Evolutionary conservation across 2,113 vertebrate species (phyloP).

Genomic region (Galbula dea): DNA sequence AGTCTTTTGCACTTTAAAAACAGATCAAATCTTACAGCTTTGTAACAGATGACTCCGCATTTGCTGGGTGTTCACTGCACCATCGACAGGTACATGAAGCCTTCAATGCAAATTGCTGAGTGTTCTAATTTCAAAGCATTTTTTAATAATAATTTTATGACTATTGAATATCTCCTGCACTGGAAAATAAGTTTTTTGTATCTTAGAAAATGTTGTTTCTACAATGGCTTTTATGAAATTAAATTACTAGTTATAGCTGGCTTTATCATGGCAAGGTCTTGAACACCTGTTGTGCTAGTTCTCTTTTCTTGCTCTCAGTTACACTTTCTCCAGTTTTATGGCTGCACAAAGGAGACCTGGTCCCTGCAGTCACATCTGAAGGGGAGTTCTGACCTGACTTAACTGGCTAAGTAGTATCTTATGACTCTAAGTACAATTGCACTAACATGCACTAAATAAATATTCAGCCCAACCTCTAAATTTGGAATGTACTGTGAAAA

Average conservation of each 20-base stretch:
- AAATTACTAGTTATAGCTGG: neutral
- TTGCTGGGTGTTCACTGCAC: neutral
- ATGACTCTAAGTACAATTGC: neutral
- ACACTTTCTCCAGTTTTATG: neutral
- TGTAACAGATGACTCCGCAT: neutral
- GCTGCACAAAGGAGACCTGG: neutral
- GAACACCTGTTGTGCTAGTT: neutral
- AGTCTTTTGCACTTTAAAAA: neutral
- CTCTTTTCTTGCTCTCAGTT: neutral
- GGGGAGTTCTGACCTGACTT: neutral
- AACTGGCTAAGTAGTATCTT: neutral
- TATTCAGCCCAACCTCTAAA: neutral
- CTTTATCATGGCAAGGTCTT: neutral
- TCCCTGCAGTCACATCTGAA: neutral
- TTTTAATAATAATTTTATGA: slow-evolving; percentile 33
- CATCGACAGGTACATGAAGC: neutral
- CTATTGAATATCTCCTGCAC: neutral
- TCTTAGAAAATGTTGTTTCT: slow-evolving; percentile 15
- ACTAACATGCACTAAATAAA: neutral
- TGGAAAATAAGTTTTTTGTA: neutral
- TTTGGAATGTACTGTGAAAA: neutral
- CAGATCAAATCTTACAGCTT: neutral
- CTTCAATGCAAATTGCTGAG: neutral
- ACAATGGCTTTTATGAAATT: neutral
- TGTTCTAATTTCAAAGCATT: neutral